A percentile compares a stretch with the other conserved stretches of the same genome.
phyloP scores from a whole-genome alignment of 2,797 vertebrate species.

The Acipenser transmontanus region DNA sequence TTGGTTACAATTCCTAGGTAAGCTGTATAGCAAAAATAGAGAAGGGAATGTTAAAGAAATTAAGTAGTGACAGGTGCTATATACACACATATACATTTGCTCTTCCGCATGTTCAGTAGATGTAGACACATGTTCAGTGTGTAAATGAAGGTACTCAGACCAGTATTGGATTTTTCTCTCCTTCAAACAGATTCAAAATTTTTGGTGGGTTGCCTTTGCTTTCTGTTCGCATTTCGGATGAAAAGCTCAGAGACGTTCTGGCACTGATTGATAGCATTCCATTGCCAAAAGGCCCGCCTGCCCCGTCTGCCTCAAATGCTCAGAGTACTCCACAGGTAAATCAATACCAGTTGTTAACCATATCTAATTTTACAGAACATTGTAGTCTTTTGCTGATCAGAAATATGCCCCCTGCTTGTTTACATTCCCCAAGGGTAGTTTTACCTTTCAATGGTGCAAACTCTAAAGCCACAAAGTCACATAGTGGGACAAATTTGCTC shows the following conservation, averaged over 20 bases:
- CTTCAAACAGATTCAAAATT: constrained; percentile 77
- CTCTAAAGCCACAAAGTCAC: too few species aligned
- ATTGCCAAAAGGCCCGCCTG: constrained; percentile 64
- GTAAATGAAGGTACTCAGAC: background rate
- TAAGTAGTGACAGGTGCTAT: too few species aligned
- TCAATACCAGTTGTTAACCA: background rate
- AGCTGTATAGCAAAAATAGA: too few species aligned
- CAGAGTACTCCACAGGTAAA: constrained; percentile 62
- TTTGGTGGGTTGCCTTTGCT: constrained; percentile 83
- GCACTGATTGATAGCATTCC: constrained; percentile 88
- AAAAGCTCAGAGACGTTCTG: constrained; percentile 78
- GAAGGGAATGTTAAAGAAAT: too few species aligned
- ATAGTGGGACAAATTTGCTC: too few species aligned
- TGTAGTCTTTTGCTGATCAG: background rate
- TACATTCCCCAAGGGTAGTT: too few species aligned
- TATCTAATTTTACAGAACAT: background rate
- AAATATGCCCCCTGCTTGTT: too few species aligned
- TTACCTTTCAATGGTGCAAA: too few species aligned
- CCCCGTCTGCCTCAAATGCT: constrained; percentile 34
- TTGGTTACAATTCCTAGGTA: too few species aligned
- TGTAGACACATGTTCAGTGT: background rate
- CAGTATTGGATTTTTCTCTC: background rate
- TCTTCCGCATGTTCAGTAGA: constrained; percentile 2
- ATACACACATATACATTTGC: constrained; percentile 2
- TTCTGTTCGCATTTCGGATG: constrained; percentile 84